A percentile compares a stretch with the other conserved stretches of the same genome.
Evolutionary conservation across 2,113 vertebrate species (phyloP).

Genomic region (Leptosomus discolor): DNA sequence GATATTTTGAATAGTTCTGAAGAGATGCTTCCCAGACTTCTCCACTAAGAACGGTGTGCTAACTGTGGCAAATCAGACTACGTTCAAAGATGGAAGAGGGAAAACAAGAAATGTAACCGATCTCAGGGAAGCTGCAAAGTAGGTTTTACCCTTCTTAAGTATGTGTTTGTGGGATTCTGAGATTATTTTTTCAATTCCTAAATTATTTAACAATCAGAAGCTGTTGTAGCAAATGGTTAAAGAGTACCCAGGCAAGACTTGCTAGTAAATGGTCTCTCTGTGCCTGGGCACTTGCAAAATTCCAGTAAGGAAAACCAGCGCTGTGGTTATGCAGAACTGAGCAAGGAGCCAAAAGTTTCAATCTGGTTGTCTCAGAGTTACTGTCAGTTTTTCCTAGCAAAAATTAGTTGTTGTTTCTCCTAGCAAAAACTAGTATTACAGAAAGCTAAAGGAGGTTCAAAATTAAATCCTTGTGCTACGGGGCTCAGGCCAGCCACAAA

Average conservation of each 20-base stretch:
- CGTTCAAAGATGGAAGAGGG: constrained; percentile 84
- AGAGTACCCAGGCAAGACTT: background rate
- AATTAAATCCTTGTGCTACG: background rate
- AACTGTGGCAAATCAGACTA: constrained; percentile 83
- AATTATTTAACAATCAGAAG: background rate
- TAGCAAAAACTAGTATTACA: background rate
- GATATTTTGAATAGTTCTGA: constrained; percentile 82
- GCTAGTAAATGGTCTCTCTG: background rate
- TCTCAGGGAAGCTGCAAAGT: constrained; percentile 88
- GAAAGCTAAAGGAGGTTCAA: background rate
- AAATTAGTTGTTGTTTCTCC: background rate
- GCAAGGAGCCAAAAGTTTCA: background rate
- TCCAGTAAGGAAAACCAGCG: background rate
- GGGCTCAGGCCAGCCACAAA: background rate
- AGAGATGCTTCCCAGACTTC: constrained; percentile 95
- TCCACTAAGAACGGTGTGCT: constrained; percentile 84
- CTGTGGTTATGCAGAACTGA: background rate
- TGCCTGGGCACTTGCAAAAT: background rate
- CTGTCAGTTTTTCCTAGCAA: background rate
- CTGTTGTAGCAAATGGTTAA: background rate
- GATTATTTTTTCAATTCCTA: too few species aligned
- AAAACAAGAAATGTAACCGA: constrained; percentile 81
- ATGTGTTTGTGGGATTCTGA: background rate
- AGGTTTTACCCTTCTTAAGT: constrained; percentile 59
- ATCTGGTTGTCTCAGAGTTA: background rate